phyloP scores from a whole-genome alignment of 1,140 invertebrate species.

The Plutomurus gul region DNA sequence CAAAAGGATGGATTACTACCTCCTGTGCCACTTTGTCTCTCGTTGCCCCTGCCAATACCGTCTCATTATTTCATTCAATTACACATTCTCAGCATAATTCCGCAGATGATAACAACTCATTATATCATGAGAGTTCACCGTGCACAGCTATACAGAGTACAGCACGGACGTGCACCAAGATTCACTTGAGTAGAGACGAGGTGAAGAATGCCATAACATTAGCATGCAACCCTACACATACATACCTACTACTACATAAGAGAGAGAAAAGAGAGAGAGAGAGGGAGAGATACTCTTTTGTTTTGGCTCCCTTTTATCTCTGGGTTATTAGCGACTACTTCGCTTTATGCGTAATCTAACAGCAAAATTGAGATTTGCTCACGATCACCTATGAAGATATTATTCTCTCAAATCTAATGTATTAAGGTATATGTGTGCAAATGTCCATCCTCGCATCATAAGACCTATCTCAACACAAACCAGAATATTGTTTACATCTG shows the following conservation, averaged over 20 bases:
- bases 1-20: conserved; percentile 23
- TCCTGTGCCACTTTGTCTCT: conserved; percentile 25
- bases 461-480: too few species aligned
- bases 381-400: neutral
- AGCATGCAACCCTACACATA: too few species aligned
- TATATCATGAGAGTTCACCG: neutral
- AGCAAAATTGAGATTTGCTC: neutral
- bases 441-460: neutral
- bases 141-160: neutral
- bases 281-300: too few species aligned
- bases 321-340: too few species aligned
- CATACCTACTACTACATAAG: too few species aligned
- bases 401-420: neutral
- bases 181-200: neutral
- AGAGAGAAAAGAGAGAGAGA: too few species aligned
- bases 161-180: too few species aligned
- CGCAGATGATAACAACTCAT: conserved; percentile 1
- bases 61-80: conserved; percentile 30
- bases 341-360: neutral
- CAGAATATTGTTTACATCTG: too few species aligned
- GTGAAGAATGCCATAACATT: too few species aligned
- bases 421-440: too few species aligned
- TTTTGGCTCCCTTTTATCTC: too few species aligned
- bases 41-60: conserved; percentile 20
- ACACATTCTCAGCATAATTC: conserved; percentile 5